These are phyloP conservation scores for Sebastes hubbsi DNA, from an alignment of 2,797 vertebrate genomes.

Conservation along the genomic window DNA sequence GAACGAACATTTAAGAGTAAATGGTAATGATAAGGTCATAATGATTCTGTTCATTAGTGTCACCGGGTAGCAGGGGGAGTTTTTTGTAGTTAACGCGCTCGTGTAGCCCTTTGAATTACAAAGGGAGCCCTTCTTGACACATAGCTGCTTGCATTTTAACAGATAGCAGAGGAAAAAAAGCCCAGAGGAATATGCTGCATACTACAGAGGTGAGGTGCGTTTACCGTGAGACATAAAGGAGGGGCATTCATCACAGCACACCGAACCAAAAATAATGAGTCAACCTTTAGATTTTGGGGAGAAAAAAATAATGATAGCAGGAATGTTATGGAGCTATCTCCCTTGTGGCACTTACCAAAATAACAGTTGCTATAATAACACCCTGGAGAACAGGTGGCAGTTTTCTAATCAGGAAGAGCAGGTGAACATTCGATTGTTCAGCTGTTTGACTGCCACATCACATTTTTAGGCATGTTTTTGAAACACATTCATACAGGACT, in stretches of 20 bases:
- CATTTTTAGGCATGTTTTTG: constrained; percentile 2
- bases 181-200: constrained; percentile 47
- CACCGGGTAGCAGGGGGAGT: constrained; percentile 18
- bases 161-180: constrained; percentile 39
- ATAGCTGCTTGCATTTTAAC: constrained; percentile 51
- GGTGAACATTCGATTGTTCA: constrained; percentile 43
- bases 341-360: constrained; percentile 59
- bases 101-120: constrained; percentile 47
- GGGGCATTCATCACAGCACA: constrained; percentile 64
- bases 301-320: constrained; percentile 23
- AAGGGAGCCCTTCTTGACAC: constrained; percentile 45
- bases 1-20: constrained; percentile 24
- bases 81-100: constrained; percentile 23
- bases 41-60: constrained; percentile 45
- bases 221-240: constrained; percentile 60
- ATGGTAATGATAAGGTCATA: constrained; percentile 30
- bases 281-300: constrained; percentile 47
- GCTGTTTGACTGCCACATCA: constrained; percentile 23
- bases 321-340: constrained; percentile 33
- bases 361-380: constrained; percentile 64
- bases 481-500: not conserved
- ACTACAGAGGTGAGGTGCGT: constrained; percentile 57
- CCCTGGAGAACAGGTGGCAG: constrained; percentile 65
- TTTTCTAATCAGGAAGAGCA: constrained; percentile 69
- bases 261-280: constrained; percentile 70